phyloP scores from a whole-genome alignment of 2,888 invertebrate genomes.

The Melipona beecheii region DNA sequence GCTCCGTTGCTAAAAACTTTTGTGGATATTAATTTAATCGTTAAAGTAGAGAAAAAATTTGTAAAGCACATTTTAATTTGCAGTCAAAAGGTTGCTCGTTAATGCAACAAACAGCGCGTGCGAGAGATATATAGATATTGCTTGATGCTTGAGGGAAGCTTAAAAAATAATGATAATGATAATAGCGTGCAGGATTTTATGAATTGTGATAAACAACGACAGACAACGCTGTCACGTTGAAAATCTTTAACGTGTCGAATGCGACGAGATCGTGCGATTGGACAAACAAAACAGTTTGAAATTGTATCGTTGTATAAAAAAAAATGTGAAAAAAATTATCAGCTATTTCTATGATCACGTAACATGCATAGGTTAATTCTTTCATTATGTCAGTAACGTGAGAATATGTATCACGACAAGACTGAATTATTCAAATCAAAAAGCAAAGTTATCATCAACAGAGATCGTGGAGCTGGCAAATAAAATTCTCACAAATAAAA shows the following conservation, averaged over 20 bases:
- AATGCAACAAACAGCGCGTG: neutral
- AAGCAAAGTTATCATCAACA: no score
- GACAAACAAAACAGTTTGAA: neutral
- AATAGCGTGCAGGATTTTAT: neutral
- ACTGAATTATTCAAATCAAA: neutral
- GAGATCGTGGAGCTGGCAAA: no score
- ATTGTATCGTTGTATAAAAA: neutral
- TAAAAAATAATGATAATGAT: neutral
- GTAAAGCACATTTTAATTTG: no score
- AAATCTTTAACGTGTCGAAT: neutral
- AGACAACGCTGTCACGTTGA: neutral
- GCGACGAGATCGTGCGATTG: neutral
- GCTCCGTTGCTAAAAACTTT: conserved; percentile 14
- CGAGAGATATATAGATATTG: accelerated
- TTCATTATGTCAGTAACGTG: neutral
- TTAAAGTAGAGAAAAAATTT: conserved; percentile 14
- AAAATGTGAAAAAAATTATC: neutral
- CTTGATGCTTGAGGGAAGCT: neutral
- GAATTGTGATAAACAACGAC: neutral
- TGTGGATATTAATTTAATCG: conserved; percentile 35
- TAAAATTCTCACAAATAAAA: no score
- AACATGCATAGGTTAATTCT: neutral
- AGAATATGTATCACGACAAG: neutral
- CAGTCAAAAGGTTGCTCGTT: neutral
- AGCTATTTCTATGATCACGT: neutral